Evolutionary conservation across 2,888 invertebrate species (phyloP), one percentile per base, ranked within the genome.

Genomic region (Ceraclea dissimilis): DNA sequence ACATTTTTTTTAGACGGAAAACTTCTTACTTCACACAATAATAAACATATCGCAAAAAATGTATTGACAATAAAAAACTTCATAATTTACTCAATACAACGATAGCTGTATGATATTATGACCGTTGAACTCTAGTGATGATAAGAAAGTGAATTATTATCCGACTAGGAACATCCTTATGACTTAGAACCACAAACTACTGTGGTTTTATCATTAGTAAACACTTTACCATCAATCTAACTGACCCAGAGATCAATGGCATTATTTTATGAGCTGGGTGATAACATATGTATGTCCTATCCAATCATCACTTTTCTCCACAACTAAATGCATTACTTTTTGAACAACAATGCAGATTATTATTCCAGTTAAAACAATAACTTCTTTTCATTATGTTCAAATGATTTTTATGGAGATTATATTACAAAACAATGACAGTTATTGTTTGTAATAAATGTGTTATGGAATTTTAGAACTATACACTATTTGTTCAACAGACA

Each of bases 111-210:
- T 13, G 13, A n/a, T n/a, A n/a, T n/a, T n/a, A 8, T 60, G 60
- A 58, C 58, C 54, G 49, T 58, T 60, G 60, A 60, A 58, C 60
- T 60, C 51, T n/a, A 16, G 47, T 51, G 47, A 56, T 48, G 54
- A 54, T 54, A 49, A 58, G 20, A 17, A 33, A 19, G 18, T 31
- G 44, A 34, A 44, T 16, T 22, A 19, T 11, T 17, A 22, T 49
- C 17, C 18, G 17, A 47, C n/a, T 19, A 18, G 33, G 31, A 53
- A 48, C 46, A 34, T 31, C 19, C 16, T 39, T 21, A 46, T 19
- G 2, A 46, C 19, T 46, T 44, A 43, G 18, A 1, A 13, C 19
- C 34, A 47, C 31, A 48, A 31, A 13, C 31, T 26, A 43, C 13
- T 26, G n/a, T 33, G 26, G n/a, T n/a, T 51, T 20, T 46, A 17